Conservation (phyloP, 2,797 vertebrate genomes). For the Xyrichtys novacula region DNA sequence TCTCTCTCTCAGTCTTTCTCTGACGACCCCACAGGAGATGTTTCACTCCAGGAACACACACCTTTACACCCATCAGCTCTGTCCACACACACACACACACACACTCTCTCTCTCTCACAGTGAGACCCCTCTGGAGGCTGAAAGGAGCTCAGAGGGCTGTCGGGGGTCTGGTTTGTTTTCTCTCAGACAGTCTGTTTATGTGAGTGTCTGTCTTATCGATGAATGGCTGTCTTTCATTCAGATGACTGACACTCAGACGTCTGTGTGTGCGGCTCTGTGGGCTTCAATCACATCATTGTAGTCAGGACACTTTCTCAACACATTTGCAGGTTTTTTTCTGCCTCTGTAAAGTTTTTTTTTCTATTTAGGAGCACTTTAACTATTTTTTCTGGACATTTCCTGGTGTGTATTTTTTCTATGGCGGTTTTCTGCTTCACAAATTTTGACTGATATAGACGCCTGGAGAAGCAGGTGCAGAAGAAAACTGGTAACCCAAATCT, state of each 20-base stretch:
- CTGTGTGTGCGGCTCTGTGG: constrained; percentile 25
- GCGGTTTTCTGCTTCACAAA: too few species aligned
- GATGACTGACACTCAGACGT: constrained; percentile 55
- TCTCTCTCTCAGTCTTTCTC: constrained; percentile 26
- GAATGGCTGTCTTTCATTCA: constrained; percentile 77
- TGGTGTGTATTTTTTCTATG: too few species aligned
- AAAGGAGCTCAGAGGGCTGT: constrained; percentile 64
- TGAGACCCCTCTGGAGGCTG: constrained; percentile 45
- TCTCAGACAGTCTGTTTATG: constrained; percentile 73
- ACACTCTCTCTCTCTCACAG: constrained; percentile 27
- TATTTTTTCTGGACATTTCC: too few species aligned
- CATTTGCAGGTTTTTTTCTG: too few species aligned
- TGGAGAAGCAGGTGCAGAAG: too few species aligned
- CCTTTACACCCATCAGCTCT: constrained; percentile 45
- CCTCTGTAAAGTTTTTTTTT: too few species aligned
- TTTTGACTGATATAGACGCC: too few species aligned
- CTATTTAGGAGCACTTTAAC: too few species aligned
- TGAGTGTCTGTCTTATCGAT: constrained; percentile 77
- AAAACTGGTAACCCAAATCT: too few species aligned
- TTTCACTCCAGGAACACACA: constrained; percentile 57
- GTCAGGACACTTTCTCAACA: too few species aligned
- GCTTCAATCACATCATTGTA: background rate
- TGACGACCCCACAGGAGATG: constrained; percentile 43
- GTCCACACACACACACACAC: constrained; percentile 25
- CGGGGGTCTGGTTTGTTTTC: constrained; percentile 73